Conservation (phyloP, 2,113 vertebrate genomes). For the Cairina moschata region DNA sequence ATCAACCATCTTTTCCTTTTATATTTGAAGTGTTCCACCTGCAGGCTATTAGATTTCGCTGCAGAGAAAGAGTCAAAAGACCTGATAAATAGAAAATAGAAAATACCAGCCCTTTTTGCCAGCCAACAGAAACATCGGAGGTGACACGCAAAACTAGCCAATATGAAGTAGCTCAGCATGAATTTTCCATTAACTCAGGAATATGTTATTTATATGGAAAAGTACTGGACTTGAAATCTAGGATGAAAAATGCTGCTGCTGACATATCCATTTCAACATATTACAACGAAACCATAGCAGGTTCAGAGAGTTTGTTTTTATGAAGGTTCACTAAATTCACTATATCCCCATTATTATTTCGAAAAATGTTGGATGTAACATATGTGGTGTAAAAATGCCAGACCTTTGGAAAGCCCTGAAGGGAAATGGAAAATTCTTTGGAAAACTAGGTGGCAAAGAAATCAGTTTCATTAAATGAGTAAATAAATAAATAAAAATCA, state of each 20-base stretch:
- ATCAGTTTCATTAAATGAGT: not conserved
- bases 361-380: not conserved
- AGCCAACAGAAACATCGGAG: conserved; percentile 1
- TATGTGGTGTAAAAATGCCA: not conserved
- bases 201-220: not conserved
- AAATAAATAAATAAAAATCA: not conserved
- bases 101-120: not conserved
- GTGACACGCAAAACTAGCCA: not conserved
- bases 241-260: not conserved
- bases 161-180: not conserved
- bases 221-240: not conserved
- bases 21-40: not conserved
- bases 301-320: not conserved
- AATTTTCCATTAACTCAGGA: not conserved
- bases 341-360: accelerated
- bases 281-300: not conserved
- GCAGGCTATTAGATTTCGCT: not conserved
- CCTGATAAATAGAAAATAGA: not conserved
- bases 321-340: not conserved
- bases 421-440: not conserved
- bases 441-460: not conserved
- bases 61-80: conserved; percentile 8
- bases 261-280: not conserved
- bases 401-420: not conserved
- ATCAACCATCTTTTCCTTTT: not conserved